Percentiles rank a stretch among this genome's conserved stretches.
These are phyloP conservation scores for Andrena fulva DNA, from an alignment of 2,888 invertebrate species.

Conservation along the genomic window DNA sequence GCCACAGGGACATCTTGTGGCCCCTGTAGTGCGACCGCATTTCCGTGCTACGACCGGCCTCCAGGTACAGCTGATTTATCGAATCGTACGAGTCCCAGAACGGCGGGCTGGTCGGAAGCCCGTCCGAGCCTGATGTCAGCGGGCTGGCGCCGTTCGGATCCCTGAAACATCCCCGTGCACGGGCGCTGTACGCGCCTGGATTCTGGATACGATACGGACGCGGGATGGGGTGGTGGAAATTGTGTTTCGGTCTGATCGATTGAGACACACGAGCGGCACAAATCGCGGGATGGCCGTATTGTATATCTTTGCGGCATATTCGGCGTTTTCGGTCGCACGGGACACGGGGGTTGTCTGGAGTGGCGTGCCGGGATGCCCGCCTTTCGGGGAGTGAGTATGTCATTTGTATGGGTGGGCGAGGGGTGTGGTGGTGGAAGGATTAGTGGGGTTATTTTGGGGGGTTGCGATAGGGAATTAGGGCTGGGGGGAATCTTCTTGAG, in stretches of 20 bases:
- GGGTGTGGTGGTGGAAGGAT: too few relatives aligned
- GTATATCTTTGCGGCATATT: background rate
- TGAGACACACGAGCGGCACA: background rate
- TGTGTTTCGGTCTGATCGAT: constrained; percentile 6
- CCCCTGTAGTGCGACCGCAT: constrained; percentile 96
- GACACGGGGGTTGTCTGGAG: background rate
- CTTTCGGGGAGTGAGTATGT: background rate
- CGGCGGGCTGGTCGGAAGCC: constrained; percentile 87
- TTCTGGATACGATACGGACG: constrained; percentile 15
- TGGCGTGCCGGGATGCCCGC: background rate
- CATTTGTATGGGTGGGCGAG: too few relatives aligned
- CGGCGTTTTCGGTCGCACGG: background rate
- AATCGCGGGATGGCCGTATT: background rate
- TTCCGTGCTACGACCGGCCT: constrained; percentile 86
- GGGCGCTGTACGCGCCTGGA: constrained; percentile 13
- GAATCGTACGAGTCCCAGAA: constrained; percentile 97
- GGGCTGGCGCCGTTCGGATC: constrained; percentile 88
- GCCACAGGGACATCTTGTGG: constrained; percentile 97
- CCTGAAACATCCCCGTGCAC: constrained; percentile 84
- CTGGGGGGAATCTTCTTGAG: too few relatives aligned
- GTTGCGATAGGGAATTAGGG: too few relatives aligned
- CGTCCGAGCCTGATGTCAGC: constrained; percentile 81
- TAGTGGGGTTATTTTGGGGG: too few relatives aligned
- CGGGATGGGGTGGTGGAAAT: background rate
- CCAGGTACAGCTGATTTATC: constrained; percentile 95